Conservation (phyloP, 2,113 vertebrate species). For the Bostrychus sinensis region DNA sequence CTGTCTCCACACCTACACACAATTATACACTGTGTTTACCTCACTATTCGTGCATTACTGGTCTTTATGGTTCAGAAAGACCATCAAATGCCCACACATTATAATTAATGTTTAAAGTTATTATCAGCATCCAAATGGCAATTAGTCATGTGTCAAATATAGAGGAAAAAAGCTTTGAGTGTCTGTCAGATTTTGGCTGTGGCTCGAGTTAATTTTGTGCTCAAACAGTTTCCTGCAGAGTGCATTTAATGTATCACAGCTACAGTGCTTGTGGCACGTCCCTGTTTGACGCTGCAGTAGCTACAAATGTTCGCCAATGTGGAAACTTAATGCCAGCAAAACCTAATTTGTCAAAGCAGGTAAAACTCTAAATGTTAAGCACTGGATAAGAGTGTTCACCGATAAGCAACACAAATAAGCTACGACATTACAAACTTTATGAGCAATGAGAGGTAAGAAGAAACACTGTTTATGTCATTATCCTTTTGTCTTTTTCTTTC, state of each 20-base stretch:
- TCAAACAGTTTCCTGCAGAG: neutral
- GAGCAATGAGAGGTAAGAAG: too few species aligned
- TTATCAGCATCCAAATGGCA: conserved; percentile 1
- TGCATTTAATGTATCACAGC: neutral
- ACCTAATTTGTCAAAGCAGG: neutral
- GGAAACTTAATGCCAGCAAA: conserved; percentile 2
- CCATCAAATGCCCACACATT: neutral
- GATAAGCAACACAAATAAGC: neutral
- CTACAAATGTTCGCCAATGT: conserved; percentile 23
- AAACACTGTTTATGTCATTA: too few species aligned
- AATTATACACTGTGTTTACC: neutral
- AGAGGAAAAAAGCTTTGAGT: neutral
- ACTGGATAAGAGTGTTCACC: neutral
- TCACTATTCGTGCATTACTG: neutral
- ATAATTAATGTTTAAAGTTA: neutral
- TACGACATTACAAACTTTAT: neutral
- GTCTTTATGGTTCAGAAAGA: neutral
- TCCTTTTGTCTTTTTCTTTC: too few species aligned
- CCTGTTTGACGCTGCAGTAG: conserved; percentile 3
- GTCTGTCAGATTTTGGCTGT: neutral
- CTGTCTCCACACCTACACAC: conserved; percentile 44
- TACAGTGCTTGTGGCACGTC: neutral
- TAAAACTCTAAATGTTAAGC: conserved; percentile 1
- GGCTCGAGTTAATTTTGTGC: conserved; percentile 11
- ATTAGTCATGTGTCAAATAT: conserved; percentile 1